phyloP scores from a whole-genome alignment of 2,113 vertebrate species.

The Aepyceros melampus region DNA sequence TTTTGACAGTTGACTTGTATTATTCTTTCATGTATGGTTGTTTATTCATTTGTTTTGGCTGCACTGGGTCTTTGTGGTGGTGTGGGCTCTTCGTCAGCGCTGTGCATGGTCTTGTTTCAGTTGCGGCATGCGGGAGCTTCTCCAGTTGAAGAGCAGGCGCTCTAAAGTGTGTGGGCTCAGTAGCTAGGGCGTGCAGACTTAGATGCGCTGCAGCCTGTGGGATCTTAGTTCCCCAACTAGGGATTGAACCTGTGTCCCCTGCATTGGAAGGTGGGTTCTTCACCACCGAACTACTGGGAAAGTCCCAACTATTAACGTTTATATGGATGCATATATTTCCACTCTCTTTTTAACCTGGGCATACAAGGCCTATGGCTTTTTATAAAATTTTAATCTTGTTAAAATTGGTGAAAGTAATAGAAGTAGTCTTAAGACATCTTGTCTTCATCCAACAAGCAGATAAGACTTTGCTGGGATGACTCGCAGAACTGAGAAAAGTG shows the following conservation, averaged over 20 bases:
- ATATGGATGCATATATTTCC: not conserved
- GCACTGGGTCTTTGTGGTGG: not conserved
- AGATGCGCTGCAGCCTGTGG: not conserved
- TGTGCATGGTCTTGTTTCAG: not conserved
- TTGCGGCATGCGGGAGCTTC: not conserved
- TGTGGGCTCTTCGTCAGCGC: not conserved
- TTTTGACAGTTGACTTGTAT: not conserved
- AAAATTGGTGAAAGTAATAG: not conserved
- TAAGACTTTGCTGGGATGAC: not conserved
- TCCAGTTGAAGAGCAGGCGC: not conserved
- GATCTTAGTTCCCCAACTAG: not conserved
- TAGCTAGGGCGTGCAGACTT: not conserved
- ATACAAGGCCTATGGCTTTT: not conserved
- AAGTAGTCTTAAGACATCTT: not conserved
- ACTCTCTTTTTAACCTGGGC: not conserved
- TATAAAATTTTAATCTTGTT: not conserved
- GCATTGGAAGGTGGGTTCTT: not conserved
- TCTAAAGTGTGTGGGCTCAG: not conserved
- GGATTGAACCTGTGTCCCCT: not conserved
- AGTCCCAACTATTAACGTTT: not conserved
- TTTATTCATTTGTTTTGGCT: not conserved
- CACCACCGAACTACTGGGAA: fast-evolving
- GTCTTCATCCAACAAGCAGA: not conserved
- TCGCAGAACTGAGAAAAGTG: not conserved
- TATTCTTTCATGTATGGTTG: not conserved